Percentiles rank a stretch among this genome's conserved stretches.
Evolutionary conservation across 2,797 vertebrate genomes (phyloP).

Genomic region (Liparis tanakae): DNA sequence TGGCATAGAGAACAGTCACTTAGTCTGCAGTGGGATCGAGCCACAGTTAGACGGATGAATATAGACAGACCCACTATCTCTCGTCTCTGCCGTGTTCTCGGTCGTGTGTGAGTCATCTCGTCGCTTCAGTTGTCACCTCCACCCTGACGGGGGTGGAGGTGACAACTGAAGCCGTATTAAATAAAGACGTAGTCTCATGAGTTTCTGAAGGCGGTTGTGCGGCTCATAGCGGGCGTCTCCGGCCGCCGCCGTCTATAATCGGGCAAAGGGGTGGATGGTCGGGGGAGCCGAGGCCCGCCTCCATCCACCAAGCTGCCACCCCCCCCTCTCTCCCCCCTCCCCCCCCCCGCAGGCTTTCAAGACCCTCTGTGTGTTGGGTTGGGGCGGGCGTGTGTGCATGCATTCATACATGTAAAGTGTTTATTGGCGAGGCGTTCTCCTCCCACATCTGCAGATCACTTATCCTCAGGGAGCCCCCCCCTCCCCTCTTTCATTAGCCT

Average conservation of each 20-base stretch:
- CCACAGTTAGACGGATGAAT: too few relatives aligned
- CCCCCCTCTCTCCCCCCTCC: background rate
- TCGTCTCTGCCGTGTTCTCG: background rate
- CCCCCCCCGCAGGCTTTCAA: slow-evolving; percentile 33
- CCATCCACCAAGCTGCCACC: slow-evolving; percentile 28
- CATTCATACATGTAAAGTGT: slow-evolving; percentile 45
- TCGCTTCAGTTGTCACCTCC: background rate
- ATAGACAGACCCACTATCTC: background rate
- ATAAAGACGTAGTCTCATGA: background rate
- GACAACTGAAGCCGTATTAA: background rate
- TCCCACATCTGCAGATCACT: slow-evolving; percentile 62
- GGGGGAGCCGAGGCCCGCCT: slow-evolving; percentile 11
- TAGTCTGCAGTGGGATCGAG: slow-evolving; percentile 58
- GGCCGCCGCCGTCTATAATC: background rate
- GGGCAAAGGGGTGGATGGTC: background rate
- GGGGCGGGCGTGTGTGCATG: slow-evolving; percentile 1
- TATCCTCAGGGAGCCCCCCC: slow-evolving; percentile 42
- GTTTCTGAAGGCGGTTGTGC: background rate
- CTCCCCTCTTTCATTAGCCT: slow-evolving; percentile 30
- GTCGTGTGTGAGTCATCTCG: background rate
- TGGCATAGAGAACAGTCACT: slow-evolving; percentile 72
- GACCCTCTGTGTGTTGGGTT: slow-evolving; percentile 15
- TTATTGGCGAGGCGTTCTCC: slow-evolving; percentile 54
- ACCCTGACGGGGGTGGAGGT: too few relatives aligned
- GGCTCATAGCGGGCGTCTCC: background rate